A percentile compares a stretch with the other conserved stretches of the same genome.
Evolutionary conservation across 1,140 invertebrate genomes (phyloP).

Genomic region (Physella acuta): DNA sequence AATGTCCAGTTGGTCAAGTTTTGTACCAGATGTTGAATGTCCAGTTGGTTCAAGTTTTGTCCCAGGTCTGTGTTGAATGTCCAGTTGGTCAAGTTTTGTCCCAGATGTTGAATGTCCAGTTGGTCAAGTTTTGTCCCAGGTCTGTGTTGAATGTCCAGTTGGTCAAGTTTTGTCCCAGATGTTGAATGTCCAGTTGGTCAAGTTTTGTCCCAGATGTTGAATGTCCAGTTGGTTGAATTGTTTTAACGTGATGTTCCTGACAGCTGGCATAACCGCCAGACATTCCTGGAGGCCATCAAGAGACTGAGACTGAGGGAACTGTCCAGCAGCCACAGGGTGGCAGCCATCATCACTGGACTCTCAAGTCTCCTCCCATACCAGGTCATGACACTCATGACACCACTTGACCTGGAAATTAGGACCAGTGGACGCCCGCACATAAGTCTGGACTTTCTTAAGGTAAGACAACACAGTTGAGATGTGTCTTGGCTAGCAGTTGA

Average conservation of each 20-base stretch:
- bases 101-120: too few relatives aligned
- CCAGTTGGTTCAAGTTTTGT: too few relatives aligned
- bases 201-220: too few relatives aligned
- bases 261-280: conserved; percentile 54
- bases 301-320: conserved; percentile 53
- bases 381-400: conserved; percentile 51
- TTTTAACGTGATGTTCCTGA: not conserved
- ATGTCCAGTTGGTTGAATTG: not conserved
- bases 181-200: too few relatives aligned
- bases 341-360: conserved; percentile 51
- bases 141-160: not conserved
- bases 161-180: not conserved
- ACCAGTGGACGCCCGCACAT: conserved; percentile 58
- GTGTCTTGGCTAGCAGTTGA: too few relatives aligned
- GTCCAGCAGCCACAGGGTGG: conserved; percentile 39
- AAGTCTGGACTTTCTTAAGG: conserved; percentile 58
- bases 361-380: conserved; percentile 56
- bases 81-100: not conserved
- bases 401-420: conserved; percentile 54
- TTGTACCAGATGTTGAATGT: too few relatives aligned
- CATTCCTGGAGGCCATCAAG: conserved; percentile 54
- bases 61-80: too few relatives aligned
- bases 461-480: too few relatives aligned
- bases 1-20: not conserved
- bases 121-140: conserved; percentile 39